Base-by-base conservation (phyloP, 1,140 invertebrate species). In the Lordiphosa mommai region DNA sequence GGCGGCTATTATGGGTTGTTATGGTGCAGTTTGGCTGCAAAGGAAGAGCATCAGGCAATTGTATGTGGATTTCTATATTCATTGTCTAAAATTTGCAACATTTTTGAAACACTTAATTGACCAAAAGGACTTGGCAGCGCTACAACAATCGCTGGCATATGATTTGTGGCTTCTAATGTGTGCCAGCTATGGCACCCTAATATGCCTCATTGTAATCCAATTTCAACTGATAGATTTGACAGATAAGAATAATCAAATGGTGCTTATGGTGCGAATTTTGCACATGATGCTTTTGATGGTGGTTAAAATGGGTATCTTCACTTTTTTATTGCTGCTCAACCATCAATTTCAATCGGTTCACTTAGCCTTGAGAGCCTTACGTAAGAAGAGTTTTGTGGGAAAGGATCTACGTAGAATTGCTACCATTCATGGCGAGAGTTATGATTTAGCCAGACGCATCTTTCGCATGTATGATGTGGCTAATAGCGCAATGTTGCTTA, bases 271-370 rank as follows among this genome's bases (percentile, higher is more conserved):
- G 0, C 36, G 57, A 1, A 6, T 36, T 0, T 20, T 29, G 0
- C 37, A 70, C 0, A 40, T 74, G 2, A 2, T 76, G 1, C 56
- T 84, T 8, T 9, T 53, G 0, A 4, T 60, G 0, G 34, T 34
- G 1, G 20, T 29, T 0, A 68, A 68, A 36, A 8, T 58, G 0
- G 30, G 37, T 1, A 53, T 84, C n/a, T 43, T 43, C 8, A 36
- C 53, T 0, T 0, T 66, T 5, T 61, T 80, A 0, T 1, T 53
- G 14, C 40, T 80, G 8, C 32, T 71, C 3, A 40, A 38, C 2
- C 61, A 71, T 34, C 77, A 84, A 33, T 80, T 80, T 9, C 9
- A 10, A 1, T 49, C 43, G 0, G 48, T 84, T 2, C 50, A 71
- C 8, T 17, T 80, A 8, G 58, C 77, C 0, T 13, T 80, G 8